Percentiles rank a stretch among this genome's conserved stretches.
Conservation (phyloP, 2,888 invertebrate species). For the Thalpophila matura region DNA sequence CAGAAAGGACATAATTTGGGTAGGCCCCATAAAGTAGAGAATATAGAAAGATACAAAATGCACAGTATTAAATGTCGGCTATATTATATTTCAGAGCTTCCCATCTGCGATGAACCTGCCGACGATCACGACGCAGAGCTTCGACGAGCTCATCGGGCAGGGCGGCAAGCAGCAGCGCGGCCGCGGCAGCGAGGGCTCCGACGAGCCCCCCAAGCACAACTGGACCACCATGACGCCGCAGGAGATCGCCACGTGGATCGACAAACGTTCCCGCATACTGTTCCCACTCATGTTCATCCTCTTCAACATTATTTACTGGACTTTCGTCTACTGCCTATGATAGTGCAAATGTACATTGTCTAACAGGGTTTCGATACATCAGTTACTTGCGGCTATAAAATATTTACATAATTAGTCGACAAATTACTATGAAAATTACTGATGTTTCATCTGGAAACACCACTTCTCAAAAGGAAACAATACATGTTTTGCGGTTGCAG, state of each 20-base stretch:
- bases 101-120: conserved; percentile 92
- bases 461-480: conserved; percentile 23
- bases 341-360: conserved; percentile 7
- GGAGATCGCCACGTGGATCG: conserved; percentile 97
- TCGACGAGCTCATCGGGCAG: conserved; percentile 89
- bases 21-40: too few species aligned
- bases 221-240: conserved; percentile 97
- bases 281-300: conserved; percentile 95
- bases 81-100: conserved; percentile 89
- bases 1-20: too few species aligned
- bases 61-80: not conserved
- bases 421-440: not conserved
- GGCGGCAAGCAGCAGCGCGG: conserved; percentile 70
- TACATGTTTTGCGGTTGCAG: conserved; percentile 21
- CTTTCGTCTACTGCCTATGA: conserved; percentile 92
- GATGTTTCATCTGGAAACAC: conserved; percentile 31
- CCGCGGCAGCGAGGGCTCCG: conserved; percentile 80
- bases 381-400: not conserved
- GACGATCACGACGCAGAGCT: conserved; percentile 93
- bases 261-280: conserved; percentile 94
- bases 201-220: conserved; percentile 82
- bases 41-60: not conserved
- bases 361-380: conserved; percentile 9
- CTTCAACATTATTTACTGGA: conserved; percentile 95
- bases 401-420: conserved; percentile 10